Evolutionary conservation across 2,113 vertebrate genomes (phyloP), one percentile per base, ranked within the genome.

Genomic region (Epinephelus moara): DNA sequence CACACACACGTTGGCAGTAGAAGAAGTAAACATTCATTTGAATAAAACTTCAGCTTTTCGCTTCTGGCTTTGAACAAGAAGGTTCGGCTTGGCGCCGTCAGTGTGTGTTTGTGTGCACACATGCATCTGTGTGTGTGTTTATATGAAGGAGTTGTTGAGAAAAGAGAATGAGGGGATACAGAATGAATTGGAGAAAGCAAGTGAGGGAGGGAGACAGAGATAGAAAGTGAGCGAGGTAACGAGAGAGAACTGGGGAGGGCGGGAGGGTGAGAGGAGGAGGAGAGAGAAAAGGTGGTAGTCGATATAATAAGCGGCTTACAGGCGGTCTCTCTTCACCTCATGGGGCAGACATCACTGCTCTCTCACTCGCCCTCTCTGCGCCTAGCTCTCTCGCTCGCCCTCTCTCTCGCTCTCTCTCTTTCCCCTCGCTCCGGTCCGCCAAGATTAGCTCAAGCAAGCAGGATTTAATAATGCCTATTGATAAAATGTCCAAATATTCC

Each of bases 241-340:
- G 72, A 88, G 83, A 91, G 88, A 85, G 82, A 89, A 79, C 66
- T 6, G 25, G 56, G 82, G 80, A 79, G n/a, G 56, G 84, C 25
- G 61, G 17, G 85, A 49, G 88, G 73, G 62, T 9, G 25, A 12
- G 88, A 87, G 88, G 84, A 86, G 88, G 84, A 85, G 80, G 88
- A 86, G 92, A 79, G 89, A 89, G 88, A 91, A 90, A 93, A 92
- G 97, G 97, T 96, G 95, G 95, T 96, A 96, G 98, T 98, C 97
- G 96, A 98, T 99, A 99, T 98, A 99, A 99, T 98, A 99, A 99
- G 97, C 97, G 96, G 98, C 97, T 99, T 98, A 99, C 96, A 96
- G 97, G 95, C 96, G 95, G 95, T 96, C 96, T 97, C 98, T 97
- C 97, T 97, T 96, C 95, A 97, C 96, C 96, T 94, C 90, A 78